Evolutionary conservation across 2,113 vertebrate genomes (phyloP).

Genomic region (Cryptotis parvus): DNA sequence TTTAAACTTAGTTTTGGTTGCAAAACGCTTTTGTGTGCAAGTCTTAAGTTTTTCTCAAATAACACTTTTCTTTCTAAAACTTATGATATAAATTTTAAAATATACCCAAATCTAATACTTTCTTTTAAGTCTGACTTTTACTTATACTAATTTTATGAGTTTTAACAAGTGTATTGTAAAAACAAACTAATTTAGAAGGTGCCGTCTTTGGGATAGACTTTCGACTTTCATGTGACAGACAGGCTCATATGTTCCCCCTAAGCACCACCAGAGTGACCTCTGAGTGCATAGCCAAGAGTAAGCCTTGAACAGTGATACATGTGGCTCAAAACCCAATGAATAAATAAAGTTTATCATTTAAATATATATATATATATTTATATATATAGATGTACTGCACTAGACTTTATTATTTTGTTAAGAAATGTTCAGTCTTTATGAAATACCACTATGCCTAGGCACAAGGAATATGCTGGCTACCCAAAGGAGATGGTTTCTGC

Average conservation of each 20-base stretch:
- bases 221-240: too few species aligned
- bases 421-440: not conserved
- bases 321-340: too few species aligned
- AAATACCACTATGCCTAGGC: not conserved
- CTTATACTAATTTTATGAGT: conserved; percentile 1
- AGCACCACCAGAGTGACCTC: too few species aligned
- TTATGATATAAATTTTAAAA: not conserved
- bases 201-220: not conserved
- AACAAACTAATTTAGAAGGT: not conserved
- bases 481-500: conserved; percentile 20
- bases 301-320: too few species aligned
- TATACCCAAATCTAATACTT: not conserved
- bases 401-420: not conserved
- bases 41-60: not conserved
- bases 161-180: conserved; percentile 1
- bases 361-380: too few species aligned
- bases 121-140: not conserved
- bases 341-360: too few species aligned
- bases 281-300: too few species aligned
- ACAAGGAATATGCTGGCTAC: not conserved
- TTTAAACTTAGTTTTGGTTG: not conserved
- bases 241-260: too few species aligned
- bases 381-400: too few species aligned
- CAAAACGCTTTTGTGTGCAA: not conserved
- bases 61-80: not conserved